These are phyloP conservation scores for Cyprinodon variegatus DNA, from an alignment of 2,113 vertebrate genomes.

Conservation along the genomic window DNA sequence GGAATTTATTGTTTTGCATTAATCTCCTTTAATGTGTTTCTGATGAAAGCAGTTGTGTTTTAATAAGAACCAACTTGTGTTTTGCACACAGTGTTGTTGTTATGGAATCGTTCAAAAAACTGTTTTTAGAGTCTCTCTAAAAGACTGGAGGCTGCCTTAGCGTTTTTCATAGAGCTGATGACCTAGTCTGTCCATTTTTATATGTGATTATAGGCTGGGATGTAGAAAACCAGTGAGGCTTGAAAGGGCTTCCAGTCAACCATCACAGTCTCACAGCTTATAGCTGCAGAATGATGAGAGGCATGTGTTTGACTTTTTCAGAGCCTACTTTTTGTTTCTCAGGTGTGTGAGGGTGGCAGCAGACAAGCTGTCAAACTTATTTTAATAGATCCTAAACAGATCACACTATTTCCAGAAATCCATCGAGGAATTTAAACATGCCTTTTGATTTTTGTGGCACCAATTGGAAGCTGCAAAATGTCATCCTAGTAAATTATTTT, in stretches of 20 bases:
- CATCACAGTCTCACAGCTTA: slow-evolving; percentile 49
- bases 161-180: background rate
- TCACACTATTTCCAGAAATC: slow-evolving; percentile 23
- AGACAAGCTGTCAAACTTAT: slow-evolving; percentile 45
- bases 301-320: slow-evolving; percentile 1
- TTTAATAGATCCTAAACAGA: slow-evolving; percentile 53
- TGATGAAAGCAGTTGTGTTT: slow-evolving; percentile 12
- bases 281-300: slow-evolving; percentile 14
- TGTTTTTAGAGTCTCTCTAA: background rate
- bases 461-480: background rate
- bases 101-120: background rate
- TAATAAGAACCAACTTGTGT: background rate
- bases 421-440: slow-evolving; percentile 53
- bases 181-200: slow-evolving; percentile 10
- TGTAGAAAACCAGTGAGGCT: slow-evolving; percentile 49
- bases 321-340: slow-evolving; percentile 28
- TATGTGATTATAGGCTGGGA: slow-evolving; percentile 27
- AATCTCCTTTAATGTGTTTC: slow-evolving; percentile 12
- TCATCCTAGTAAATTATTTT: background rate
- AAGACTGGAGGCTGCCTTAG: background rate
- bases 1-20: slow-evolving; percentile 10
- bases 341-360: slow-evolving; percentile 50
- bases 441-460: slow-evolving; percentile 44
- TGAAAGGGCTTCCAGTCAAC: slow-evolving; percentile 61
- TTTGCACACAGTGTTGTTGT: background rate